These are phyloP conservation scores for Vulpes vulpes DNA, from an alignment of 2,113 vertebrate genomes.

Conservation along the genomic window DNA sequence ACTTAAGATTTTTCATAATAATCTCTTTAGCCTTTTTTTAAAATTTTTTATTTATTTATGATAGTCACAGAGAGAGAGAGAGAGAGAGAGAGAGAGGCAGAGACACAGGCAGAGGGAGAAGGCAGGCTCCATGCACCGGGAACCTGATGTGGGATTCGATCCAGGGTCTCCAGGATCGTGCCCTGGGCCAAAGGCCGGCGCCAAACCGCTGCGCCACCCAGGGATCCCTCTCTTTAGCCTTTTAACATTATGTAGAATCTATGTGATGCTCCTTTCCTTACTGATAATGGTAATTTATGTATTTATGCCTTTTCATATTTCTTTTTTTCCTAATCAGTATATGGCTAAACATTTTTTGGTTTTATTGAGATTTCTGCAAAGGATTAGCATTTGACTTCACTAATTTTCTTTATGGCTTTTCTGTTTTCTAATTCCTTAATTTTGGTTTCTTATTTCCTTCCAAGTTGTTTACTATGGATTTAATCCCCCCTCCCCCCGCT, in stretches of 20 bases:
- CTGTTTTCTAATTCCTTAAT: not conserved
- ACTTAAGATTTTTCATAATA: not conserved
- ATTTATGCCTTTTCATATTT: not conserved
- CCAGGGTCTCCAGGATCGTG: no score
- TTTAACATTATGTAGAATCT: constrained; percentile 25
- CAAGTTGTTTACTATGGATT: not conserved
- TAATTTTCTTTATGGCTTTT: not conserved
- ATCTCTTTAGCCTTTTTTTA: not conserved
- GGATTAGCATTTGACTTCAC: not conserved
- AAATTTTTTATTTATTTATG: no score
- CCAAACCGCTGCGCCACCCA: no score
- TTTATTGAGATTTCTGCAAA: constrained; percentile 35
- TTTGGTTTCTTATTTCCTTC: constrained; percentile 4
- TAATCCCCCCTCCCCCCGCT: not conserved
- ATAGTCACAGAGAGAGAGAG: no score
- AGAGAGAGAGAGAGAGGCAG: no score
- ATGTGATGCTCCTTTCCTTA: not conserved
- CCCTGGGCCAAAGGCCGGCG: no score
- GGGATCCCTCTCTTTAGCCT: not conserved
- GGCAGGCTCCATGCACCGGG: no score
- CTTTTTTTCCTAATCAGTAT: not conserved
- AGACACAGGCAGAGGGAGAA: no score
- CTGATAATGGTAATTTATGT: not conserved
- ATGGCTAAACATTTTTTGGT: not conserved
- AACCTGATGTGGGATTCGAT: no score